These are phyloP conservation scores for Drosophila sechellia DNA, from an alignment of 1,140 invertebrate species.

Conservation along the genomic window DNA sequence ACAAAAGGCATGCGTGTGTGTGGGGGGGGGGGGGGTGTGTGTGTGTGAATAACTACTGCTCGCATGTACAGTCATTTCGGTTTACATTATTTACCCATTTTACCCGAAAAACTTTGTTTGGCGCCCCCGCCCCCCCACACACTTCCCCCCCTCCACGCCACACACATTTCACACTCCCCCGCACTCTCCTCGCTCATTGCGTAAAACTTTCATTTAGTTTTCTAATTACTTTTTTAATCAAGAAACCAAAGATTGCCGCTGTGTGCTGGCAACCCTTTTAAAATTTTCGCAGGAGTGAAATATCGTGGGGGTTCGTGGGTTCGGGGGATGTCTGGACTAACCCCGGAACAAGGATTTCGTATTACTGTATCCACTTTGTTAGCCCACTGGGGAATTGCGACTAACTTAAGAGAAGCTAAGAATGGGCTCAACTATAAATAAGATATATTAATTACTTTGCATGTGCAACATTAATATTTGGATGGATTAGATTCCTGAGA, in stretches of 20 bases:
- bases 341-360: constrained; percentile 10
- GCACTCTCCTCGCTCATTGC: constrained; percentile 27
- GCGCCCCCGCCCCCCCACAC: not conserved
- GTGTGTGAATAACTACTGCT: constrained; percentile 50
- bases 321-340: not conserved
- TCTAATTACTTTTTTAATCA: constrained; percentile 83
- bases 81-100: constrained; percentile 80
- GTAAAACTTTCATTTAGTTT: constrained; percentile 82
- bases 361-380: constrained; percentile 29
- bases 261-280: constrained; percentile 40
- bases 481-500: not conserved
- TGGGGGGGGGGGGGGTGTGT: not conserved
- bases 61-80: constrained; percentile 77
- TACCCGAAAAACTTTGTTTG: constrained; percentile 46
- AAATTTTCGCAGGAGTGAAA: constrained; percentile 5
- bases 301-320: not conserved
- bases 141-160: too few relatives aligned
- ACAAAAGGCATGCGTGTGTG: constrained; percentile 54
- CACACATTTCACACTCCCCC: not conserved
- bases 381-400: constrained; percentile 2
- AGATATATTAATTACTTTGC: not conserved
- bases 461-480: not conserved
- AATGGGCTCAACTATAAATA: not conserved
- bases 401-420: not conserved
- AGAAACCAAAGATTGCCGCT: constrained; percentile 70